Conservation (phyloP, 53 echinoderm and acorn worm genomes). For the Holothuria scabra region DNA sequence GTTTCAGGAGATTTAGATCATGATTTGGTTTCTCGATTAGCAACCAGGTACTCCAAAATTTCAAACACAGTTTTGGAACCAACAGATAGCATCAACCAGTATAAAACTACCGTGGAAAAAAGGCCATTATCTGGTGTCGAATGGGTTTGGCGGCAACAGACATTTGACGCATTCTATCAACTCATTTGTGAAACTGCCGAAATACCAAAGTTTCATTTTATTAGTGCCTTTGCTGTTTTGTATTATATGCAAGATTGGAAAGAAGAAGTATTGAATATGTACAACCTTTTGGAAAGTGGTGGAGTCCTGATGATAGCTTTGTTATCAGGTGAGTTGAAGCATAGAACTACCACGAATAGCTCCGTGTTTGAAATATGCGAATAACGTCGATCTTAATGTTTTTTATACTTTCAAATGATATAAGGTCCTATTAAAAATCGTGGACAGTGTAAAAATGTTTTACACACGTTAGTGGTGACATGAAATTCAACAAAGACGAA, state of each 20-base stretch:
- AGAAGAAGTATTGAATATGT: no score
- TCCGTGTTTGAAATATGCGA: no score
- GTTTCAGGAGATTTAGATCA: conserved; percentile 60
- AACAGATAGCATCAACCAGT: conserved; percentile 38
- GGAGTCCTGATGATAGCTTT: no score
- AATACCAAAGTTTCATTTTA: conserved; percentile 63
- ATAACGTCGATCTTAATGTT: no score
- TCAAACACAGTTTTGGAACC: conserved; percentile 76
- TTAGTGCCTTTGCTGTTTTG: conserved; percentile 70
- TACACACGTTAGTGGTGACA: no score
- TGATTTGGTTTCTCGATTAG: conserved; percentile 54
- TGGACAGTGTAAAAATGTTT: no score
- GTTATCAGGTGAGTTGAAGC: no score
- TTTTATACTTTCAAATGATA: no score
- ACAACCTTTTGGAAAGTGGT: no score
- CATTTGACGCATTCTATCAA: conserved; percentile 51
- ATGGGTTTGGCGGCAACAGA: conserved; percentile 65
- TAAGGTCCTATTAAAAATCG: no score
- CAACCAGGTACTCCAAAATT: conserved; percentile 55
- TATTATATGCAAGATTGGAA: conserved; percentile 65
- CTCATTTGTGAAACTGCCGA: neutral
- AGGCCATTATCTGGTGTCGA: conserved; percentile 14
- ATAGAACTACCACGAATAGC: no score
- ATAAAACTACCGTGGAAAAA: conserved; percentile 42
- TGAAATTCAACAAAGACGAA: no score